Base-by-base conservation (phyloP, 2,797 vertebrate species). In the Lutjanus campechanus region DNA sequence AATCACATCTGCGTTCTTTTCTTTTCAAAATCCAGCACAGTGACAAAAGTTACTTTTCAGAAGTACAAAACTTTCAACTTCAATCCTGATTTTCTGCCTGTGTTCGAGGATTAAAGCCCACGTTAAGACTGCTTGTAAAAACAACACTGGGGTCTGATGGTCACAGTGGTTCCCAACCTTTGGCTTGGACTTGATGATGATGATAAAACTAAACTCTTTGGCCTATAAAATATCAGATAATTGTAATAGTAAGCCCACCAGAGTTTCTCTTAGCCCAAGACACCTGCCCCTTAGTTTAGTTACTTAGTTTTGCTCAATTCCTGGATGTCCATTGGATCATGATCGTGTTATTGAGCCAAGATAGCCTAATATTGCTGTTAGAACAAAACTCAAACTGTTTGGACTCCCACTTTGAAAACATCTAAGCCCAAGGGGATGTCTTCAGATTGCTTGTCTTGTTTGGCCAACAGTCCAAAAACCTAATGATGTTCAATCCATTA, bases 131-230 rank as follows among this genome's bases (percentile, higher is more conserved):
- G 8, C 44, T 36, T 9, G 41, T 43, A 50, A 58, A 54, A 62
- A 46, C n/a, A 67, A 20, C 17, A 7, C 67, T 22, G 16, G 43
- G 16, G 58, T n/a, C 17, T 8, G 13, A 46, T 41, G 25, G 25
- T 11, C 16, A 41, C 74, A 61, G 61, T n/a, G 51, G 69, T 36
- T 60, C 46, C 69, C 65, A 20, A 17, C 56, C 74, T 50, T 41
- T 50, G 41, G 58, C 29, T 13, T n/a, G n/a, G n/a, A n/a, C n/a
- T n/a, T n/a, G n/a, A n/a, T n/a, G n/a, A n/a, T n/a, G n/a, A n/a
- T 20, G 8, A 66, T n/a, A 56, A 67, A 65, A 61, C 8, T 36
- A 10, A 11, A 73, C 11, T 75, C 43, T 56, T 40, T 64, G 50
- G 22, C 55, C 12, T 22, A 43, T 25, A 22, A 66, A 40, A 54